These are phyloP conservation scores for Thumatha senex DNA, from an alignment of 2,888 invertebrate species.

Conservation along the genomic window DNA sequence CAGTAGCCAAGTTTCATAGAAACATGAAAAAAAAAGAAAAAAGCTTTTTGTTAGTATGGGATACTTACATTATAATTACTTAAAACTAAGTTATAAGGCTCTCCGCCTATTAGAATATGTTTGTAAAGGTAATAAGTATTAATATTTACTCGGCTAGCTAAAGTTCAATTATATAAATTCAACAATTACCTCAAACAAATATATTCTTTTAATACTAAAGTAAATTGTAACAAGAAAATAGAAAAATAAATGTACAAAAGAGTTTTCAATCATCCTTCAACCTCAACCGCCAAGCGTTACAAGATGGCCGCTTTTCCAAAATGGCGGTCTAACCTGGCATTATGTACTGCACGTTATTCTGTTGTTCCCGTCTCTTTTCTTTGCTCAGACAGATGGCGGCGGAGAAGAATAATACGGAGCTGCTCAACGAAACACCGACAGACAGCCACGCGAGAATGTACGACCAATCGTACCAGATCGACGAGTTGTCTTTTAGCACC, in stretches of 20 bases:
- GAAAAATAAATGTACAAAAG: conserved; percentile 43
- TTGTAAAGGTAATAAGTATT: conserved; percentile 4
- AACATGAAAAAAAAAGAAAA: conserved; percentile 81
- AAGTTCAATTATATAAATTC: background rate
- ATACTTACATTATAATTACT: conserved; percentile 57
- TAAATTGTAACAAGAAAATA: conserved; percentile 21
- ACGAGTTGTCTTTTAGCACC: conserved; percentile 89
- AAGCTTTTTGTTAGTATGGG: conserved; percentile 81
- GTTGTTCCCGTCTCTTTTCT: conserved; percentile 89
- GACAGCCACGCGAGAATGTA: conserved; percentile 93
- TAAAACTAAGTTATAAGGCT: conserved; percentile 45
- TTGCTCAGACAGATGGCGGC: conserved; percentile 90
- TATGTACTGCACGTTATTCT: conserved; percentile 93
- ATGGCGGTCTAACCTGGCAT: conserved; percentile 90
- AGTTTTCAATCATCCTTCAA: conserved; percentile 17
- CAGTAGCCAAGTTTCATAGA: conserved; percentile 81
- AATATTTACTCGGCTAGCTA: background rate
- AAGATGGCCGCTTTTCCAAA: conserved; percentile 52
- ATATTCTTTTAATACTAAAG: conserved; percentile 5
- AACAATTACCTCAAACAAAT: conserved; percentile 7
- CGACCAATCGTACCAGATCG: conserved; percentile 92
- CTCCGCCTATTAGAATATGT: conserved; percentile 14
- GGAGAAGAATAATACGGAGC: conserved; percentile 90
- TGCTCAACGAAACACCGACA: conserved; percentile 89
- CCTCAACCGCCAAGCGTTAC: conserved; percentile 72